Evolutionary conservation across 2,888 invertebrate species (phyloP).

Genomic region (Sphaerophoria rueppellii): DNA sequence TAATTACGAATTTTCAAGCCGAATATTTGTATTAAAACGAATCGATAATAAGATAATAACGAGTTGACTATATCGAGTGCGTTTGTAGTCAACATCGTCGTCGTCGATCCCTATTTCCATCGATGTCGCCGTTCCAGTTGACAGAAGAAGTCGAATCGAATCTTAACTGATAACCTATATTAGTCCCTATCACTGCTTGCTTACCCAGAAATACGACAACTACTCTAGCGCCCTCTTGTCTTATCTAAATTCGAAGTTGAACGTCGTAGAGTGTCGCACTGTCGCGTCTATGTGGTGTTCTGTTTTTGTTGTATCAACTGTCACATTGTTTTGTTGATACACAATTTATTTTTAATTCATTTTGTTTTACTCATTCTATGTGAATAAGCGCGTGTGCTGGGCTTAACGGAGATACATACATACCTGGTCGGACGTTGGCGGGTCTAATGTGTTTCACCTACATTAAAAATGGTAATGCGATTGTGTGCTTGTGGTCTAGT

Average conservation of each 20-base stretch:
- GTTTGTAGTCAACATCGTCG: neutral
- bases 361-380: neutral
- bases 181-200: constrained; percentile 36
- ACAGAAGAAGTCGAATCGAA: constrained; percentile 47
- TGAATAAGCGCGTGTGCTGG: constrained; percentile 18
- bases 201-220: constrained; percentile 1
- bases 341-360: constrained; percentile 16
- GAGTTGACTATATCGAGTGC: constrained; percentile 46
- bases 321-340: constrained; percentile 51
- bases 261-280: constrained; percentile 50
- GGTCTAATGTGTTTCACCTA: constrained; percentile 61
- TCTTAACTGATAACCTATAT: constrained; percentile 70
- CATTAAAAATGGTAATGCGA: constrained; percentile 56
- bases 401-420: constrained; percentile 3
- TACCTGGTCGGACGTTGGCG: constrained; percentile 2
- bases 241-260: constrained; percentile 62
- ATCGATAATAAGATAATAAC: constrained; percentile 62
- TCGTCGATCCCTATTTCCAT: constrained; percentile 19
- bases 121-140: constrained; percentile 36
- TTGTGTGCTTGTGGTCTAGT: constrained; percentile 37
- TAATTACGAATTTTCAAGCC: constrained; percentile 5
- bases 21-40: constrained; percentile 58
- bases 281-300: constrained; percentile 42
- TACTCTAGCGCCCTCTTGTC: constrained; percentile 63
- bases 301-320: constrained; percentile 41